phyloP scores from a whole-genome alignment of 2,113 vertebrate species.

The Tapirus terrestris region DNA sequence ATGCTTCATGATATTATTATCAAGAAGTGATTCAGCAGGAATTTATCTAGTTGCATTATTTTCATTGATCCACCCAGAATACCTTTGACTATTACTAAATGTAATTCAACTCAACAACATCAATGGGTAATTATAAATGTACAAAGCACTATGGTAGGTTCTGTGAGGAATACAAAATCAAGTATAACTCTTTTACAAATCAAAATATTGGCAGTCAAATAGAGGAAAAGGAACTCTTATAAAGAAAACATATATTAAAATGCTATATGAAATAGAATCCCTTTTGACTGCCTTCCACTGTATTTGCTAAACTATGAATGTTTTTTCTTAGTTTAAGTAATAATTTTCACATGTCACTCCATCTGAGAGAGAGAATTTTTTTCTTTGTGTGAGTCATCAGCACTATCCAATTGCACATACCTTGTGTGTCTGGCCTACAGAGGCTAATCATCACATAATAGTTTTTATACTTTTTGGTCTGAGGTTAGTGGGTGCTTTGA shows the following conservation, averaged over 20 bases:
- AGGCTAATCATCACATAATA: constrained; percentile 59
- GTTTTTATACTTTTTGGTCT: constrained; percentile 75
- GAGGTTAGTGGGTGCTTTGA: constrained; percentile 81
- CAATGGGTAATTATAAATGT: background rate
- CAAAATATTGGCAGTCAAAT: background rate
- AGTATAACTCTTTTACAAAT: background rate
- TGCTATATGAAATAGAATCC: background rate
- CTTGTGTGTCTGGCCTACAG: background rate
- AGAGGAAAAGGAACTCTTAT: background rate
- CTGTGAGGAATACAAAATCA: background rate
- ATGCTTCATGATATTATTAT: background rate
- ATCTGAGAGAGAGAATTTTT: background rate
- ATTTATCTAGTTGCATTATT: background rate
- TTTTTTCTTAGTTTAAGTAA: background rate
- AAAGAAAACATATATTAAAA: background rate
- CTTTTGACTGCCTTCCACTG: background rate
- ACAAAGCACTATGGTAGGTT: background rate
- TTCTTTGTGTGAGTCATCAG: background rate
- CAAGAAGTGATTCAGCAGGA: background rate
- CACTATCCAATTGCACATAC: background rate
- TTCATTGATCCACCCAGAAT: background rate
- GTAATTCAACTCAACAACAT: background rate
- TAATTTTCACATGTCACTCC: background rate
- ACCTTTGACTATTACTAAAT: background rate
- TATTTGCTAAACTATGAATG: background rate